phyloP scores from a whole-genome alignment of 2,113 vertebrate genomes.

The Todiramphus chloris region DNA sequence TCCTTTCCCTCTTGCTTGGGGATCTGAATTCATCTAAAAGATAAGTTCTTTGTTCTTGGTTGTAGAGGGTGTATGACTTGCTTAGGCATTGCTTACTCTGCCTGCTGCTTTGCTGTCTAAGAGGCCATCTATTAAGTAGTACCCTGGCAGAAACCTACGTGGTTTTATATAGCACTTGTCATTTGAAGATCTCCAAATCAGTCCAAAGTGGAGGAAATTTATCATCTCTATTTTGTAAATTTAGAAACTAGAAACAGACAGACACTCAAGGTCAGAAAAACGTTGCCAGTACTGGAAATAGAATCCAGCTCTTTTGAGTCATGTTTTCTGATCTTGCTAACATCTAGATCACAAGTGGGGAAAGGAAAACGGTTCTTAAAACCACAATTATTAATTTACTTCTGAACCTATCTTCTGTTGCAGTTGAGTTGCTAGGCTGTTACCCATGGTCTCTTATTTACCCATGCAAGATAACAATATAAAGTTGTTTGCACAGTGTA shows the following conservation, averaged over 20 bases:
- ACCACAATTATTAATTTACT: not conserved
- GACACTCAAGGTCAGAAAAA: not conserved
- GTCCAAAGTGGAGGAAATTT: conserved; percentile 29
- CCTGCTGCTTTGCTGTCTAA: not conserved
- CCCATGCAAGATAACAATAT: not conserved
- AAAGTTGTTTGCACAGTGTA: not conserved
- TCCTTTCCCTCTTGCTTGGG: not conserved
- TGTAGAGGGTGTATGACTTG: not conserved
- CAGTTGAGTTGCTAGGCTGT: conserved; percentile 31
- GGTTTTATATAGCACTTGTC: conserved; percentile 21
- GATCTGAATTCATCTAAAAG: not conserved
- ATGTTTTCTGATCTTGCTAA: not conserved
- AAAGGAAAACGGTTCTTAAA: not conserved
- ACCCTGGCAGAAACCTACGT: not conserved
- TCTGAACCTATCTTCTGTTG: not conserved
- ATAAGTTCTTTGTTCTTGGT: not conserved
- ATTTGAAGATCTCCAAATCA: conserved; percentile 39
- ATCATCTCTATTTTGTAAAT: conserved; percentile 27
- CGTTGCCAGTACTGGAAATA: conserved; percentile 10
- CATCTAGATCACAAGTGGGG: not conserved
- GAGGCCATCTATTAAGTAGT: not conserved
- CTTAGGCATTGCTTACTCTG: not conserved
- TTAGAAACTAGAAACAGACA: conserved; percentile 4
- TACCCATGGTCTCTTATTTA: not conserved
- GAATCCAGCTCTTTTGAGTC: not conserved